phyloP scores from a whole-genome alignment of 2,888 invertebrate genomes.

The Pasiphila rectangulata region DNA sequence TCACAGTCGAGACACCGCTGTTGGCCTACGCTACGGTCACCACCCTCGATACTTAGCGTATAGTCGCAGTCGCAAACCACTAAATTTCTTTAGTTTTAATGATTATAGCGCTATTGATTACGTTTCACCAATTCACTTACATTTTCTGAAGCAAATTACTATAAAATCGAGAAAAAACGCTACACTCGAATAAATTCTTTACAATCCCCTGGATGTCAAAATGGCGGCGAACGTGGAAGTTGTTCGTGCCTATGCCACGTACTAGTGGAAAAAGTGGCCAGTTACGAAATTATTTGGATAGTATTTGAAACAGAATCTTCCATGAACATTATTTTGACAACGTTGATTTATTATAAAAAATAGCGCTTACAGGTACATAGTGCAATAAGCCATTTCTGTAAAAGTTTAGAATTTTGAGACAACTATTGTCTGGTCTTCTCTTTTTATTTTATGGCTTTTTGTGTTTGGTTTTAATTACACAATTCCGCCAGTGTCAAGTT shows the following conservation, averaged over 20 bases:
- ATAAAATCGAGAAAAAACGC: slow-evolving; percentile 83
- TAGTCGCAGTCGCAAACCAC: slow-evolving; percentile 28
- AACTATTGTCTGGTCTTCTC: too few relatives aligned
- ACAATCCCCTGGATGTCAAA: slow-evolving; percentile 89
- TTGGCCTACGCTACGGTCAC: slow-evolving; percentile 77
- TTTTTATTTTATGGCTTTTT: too few relatives aligned
- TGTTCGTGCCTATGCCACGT: slow-evolving; percentile 90
- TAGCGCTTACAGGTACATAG: too few relatives aligned
- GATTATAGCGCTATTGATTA: slow-evolving; percentile 2
- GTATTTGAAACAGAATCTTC: too few relatives aligned
- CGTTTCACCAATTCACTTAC: slow-evolving; percentile 57
- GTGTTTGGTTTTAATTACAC: too few relatives aligned
- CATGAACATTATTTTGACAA: too few relatives aligned
- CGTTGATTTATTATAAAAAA: not conserved
- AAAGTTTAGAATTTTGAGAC: too few relatives aligned
- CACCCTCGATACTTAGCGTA: slow-evolving; percentile 62
- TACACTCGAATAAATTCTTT: slow-evolving; percentile 86
- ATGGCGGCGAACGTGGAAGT: slow-evolving; percentile 90
- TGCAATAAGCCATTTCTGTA: too few relatives aligned
- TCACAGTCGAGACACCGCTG: slow-evolving; percentile 75
- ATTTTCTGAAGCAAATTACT: slow-evolving; percentile 77
- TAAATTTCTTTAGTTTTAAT: slow-evolving; percentile 2
- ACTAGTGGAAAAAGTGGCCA: slow-evolving; percentile 82
- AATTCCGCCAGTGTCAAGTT: too few relatives aligned
- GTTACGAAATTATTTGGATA: slow-evolving; percentile 37